Evolutionary conservation across 2,888 invertebrate genomes (phyloP).

Genomic region (Schrankia costaestrigalis): DNA sequence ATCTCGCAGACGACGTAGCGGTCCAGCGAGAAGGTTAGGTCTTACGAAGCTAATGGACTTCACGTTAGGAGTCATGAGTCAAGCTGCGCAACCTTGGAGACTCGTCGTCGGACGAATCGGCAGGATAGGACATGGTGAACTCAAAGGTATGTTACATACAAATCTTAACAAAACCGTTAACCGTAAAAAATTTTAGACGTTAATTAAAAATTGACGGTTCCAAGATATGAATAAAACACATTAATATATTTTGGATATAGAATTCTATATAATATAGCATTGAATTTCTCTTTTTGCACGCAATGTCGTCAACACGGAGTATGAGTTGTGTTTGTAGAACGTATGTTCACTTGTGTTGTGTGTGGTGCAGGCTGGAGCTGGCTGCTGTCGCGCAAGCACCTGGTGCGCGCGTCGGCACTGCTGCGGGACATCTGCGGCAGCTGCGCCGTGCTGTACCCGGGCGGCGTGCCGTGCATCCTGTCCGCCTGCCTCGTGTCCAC

Average conservation of each 20-base stretch:
- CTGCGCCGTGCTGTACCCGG: conserved; percentile 90
- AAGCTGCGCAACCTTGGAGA: conserved; percentile 96
- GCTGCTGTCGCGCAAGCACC: conserved; percentile 93
- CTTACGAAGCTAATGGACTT: conserved; percentile 98
- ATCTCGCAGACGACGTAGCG: conserved; percentile 87
- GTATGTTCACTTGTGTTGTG: background rate
- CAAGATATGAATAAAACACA: too few species aligned
- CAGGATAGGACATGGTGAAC: conserved; percentile 97
- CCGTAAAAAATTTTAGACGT: too few species aligned
- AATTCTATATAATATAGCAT: too few species aligned
- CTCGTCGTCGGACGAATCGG: conserved; percentile 98
- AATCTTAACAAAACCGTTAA: too few species aligned
- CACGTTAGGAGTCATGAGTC: conserved; percentile 95
- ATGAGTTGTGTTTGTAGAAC: too few species aligned
- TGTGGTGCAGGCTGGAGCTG: conserved; percentile 90
- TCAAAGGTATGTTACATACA: conserved; percentile 91
- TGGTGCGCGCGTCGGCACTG: conserved; percentile 91
- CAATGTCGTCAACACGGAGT: too few species aligned
- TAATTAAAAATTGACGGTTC: too few species aligned
- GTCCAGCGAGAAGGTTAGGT: conserved; percentile 93
- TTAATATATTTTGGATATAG: too few species aligned
- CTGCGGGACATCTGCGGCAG: conserved; percentile 95
- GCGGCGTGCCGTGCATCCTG: conserved; percentile 93
- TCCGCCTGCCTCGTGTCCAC: conserved; percentile 99
- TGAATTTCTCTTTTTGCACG: too few species aligned